phyloP scores from a whole-genome alignment of 2,888 invertebrate genomes.

The Temnothorax unifasciatus region DNA sequence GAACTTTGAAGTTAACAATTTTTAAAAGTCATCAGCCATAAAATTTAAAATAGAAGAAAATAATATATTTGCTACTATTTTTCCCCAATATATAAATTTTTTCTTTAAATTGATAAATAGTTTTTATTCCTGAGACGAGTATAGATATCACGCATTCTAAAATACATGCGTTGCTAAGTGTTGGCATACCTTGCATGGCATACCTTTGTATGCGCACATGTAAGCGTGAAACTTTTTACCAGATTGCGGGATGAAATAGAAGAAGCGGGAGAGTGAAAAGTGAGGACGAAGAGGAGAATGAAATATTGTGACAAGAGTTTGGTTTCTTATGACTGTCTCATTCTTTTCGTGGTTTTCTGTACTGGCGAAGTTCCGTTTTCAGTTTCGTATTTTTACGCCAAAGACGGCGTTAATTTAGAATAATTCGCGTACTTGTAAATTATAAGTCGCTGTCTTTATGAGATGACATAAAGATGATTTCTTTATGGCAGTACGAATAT shows the following conservation, averaged over 20 bases:
- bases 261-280: slow-evolving; percentile 24
- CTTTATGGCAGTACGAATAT: not conserved
- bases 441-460: not conserved
- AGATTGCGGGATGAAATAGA: slow-evolving; percentile 35
- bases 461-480: not conserved
- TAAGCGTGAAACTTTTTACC: slow-evolving; percentile 56
- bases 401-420: not conserved
- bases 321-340: slow-evolving; percentile 29
- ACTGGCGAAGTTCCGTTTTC: slow-evolving; percentile 33
- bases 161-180: not conserved
- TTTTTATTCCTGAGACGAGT: not conserved
- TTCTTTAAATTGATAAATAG: not conserved
- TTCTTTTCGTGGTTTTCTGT: slow-evolving; percentile 13
- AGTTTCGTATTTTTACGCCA: slow-evolving; percentile 25
- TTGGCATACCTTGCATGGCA: not conserved
- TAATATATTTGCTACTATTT: not conserved
- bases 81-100: not conserved
- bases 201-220: not conserved
- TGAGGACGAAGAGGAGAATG: slow-evolving; percentile 21
- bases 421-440: slow-evolving; percentile 24
- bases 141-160: not conserved
- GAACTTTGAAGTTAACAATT: not conserved
- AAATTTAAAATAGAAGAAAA: not conserved
- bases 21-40: not conserved
- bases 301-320: slow-evolving; percentile 51